These are phyloP conservation scores for Rhyacophila brunnea DNA, from an alignment of 1,140 invertebrate species.

Conservation along the genomic window DNA sequence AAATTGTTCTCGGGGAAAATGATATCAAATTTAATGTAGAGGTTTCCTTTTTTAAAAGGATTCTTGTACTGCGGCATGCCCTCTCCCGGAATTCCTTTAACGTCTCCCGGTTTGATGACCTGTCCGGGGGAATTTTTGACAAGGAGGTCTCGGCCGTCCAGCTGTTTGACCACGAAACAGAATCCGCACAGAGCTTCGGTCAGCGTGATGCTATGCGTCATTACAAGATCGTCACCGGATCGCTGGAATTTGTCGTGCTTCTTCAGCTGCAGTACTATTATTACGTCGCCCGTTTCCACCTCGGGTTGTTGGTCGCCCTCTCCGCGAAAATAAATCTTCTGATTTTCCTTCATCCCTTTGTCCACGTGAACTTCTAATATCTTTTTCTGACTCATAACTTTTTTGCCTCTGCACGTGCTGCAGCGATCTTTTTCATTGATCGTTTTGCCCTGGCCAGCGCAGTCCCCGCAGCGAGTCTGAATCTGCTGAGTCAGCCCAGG, in stretches of 20 bases:
- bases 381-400: slow-evolving; percentile 75
- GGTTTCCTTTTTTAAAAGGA: slow-evolving; percentile 79
- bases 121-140: slow-evolving; percentile 71
- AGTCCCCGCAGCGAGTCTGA: slow-evolving; percentile 71
- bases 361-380: slow-evolving; percentile 88
- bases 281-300: slow-evolving; percentile 81
- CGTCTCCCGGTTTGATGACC: slow-evolving; percentile 74
- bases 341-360: slow-evolving; percentile 85
- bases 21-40: slow-evolving; percentile 86
- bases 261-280: slow-evolving; percentile 84
- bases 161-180: slow-evolving; percentile 74
- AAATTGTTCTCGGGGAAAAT: slow-evolving; percentile 83
- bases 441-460: slow-evolving; percentile 68
- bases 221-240: slow-evolving; percentile 71
- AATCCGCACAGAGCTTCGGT: slow-evolving; percentile 92
- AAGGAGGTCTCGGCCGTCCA: slow-evolving; percentile 79
- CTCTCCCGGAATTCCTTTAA: slow-evolving; percentile 78
- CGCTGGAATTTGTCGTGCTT: slow-evolving; percentile 77
- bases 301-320: slow-evolving; percentile 90
- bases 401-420: slow-evolving; percentile 76
- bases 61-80: slow-evolving; percentile 89
- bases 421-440: slow-evolving; percentile 83
- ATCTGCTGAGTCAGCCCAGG: slow-evolving; percentile 84
- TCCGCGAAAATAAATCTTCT: slow-evolving; percentile 82
- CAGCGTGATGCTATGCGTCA: slow-evolving; percentile 71